Conservation (phyloP, 2,797 vertebrate species). For the Lutjanus campechanus region DNA sequence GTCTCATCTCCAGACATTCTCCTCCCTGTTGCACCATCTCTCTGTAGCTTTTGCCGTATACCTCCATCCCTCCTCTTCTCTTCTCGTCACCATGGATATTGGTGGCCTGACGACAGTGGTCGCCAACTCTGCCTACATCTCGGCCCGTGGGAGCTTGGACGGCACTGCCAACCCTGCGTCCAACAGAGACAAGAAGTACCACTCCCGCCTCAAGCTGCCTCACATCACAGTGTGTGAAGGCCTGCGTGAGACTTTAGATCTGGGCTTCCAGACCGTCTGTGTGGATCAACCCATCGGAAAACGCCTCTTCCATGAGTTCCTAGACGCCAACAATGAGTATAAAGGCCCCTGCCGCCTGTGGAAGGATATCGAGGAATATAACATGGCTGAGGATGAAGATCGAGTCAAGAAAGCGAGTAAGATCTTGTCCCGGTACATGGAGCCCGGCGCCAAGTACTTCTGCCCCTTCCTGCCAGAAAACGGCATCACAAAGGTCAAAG, state of each 20-base stretch:
- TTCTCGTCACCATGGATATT: constrained; percentile 87
- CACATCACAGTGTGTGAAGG: constrained; percentile 88
- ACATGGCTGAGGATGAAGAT: constrained; percentile 83
- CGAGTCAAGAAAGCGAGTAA: constrained; percentile 82
- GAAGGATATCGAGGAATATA: constrained; percentile 89
- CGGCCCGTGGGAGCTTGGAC: constrained; percentile 89
- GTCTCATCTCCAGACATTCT: background rate
- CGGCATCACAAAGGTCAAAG: constrained; percentile 80
- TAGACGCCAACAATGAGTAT: constrained; percentile 80
- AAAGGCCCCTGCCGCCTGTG: constrained; percentile 85
- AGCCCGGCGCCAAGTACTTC: constrained; percentile 84
- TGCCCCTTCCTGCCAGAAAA: constrained; percentile 88
- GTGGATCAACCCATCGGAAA: constrained; percentile 91
- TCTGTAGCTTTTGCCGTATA: background rate
- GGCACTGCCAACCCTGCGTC: constrained; percentile 77
- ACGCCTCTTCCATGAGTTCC: constrained; percentile 90
- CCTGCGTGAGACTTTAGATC: constrained; percentile 82
- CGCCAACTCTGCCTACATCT: constrained; percentile 93
- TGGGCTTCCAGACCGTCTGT: constrained; percentile 86
- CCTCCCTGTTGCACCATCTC: background rate
- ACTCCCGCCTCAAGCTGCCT: constrained; percentile 88
- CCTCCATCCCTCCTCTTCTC: background rate
- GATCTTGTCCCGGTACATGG: constrained; percentile 86
- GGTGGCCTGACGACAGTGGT: constrained; percentile 91
- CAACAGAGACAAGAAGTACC: constrained; percentile 90